Conservation (phyloP, 2,113 vertebrate genomes). For the Hyaena hyaena region DNA sequence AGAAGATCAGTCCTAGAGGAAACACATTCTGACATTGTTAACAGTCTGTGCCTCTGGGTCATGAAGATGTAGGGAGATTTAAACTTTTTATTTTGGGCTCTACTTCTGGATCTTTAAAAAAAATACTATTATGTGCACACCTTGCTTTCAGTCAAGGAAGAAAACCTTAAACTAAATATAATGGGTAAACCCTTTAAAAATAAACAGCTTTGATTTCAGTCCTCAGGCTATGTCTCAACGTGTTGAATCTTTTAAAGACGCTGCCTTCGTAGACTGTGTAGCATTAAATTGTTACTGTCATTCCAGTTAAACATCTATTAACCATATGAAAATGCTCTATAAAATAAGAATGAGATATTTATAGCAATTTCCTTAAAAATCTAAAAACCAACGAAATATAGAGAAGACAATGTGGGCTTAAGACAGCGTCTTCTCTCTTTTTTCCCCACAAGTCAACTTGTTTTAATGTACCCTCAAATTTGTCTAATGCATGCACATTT, state of each 20-base stretch:
- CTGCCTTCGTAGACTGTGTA: neutral
- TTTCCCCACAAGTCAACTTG: neutral
- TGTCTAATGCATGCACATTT: neutral
- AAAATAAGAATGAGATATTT: slow-evolving; percentile 22
- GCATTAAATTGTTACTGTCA: neutral
- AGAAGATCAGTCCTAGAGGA: neutral
- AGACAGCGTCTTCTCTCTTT: neutral
- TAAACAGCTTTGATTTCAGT: neutral
- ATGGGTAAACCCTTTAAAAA: slow-evolving; percentile 16
- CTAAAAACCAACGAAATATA: neutral
- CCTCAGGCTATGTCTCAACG: neutral
- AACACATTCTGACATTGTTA: neutral
- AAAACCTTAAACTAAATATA: neutral
- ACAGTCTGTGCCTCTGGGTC: neutral
- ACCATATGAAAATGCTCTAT: neutral
- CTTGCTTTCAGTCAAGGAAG: slow-evolving; percentile 4
- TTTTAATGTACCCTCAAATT: slow-evolving; percentile 8
- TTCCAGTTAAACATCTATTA: neutral
- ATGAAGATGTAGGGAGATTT: neutral
- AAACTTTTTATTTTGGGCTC: neutral
- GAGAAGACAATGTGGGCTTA: neutral
- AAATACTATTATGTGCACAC: neutral
- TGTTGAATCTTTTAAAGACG: slow-evolving; percentile 3
- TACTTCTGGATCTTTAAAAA: slow-evolving; percentile 12
- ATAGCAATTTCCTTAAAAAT: slow-evolving; percentile 17